Evolutionary conservation across 2,797 vertebrate genomes (phyloP).

Genomic region (Momotus momota): DNA sequence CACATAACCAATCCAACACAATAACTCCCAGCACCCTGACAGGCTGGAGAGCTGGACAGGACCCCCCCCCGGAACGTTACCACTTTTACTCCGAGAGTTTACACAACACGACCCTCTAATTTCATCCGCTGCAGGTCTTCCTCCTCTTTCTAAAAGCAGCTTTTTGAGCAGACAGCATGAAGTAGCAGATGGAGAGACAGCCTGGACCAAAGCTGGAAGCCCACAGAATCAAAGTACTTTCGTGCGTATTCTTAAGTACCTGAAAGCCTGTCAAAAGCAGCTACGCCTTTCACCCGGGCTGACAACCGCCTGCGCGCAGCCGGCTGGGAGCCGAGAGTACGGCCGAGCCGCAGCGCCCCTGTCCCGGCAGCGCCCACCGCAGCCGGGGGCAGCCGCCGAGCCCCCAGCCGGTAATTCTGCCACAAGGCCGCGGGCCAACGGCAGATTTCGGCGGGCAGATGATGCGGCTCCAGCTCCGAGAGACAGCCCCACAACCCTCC

Average conservation of each 20-base stretch:
- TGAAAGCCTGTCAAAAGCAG: accelerated
- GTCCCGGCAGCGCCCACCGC: background rate
- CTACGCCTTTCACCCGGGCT: background rate
- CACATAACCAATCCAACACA: accelerated
- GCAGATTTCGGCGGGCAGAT: background rate
- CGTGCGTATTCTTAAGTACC: accelerated
- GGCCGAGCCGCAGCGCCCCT: background rate
- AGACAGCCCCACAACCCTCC: background rate
- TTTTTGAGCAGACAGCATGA: background rate
- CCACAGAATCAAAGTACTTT: accelerated
- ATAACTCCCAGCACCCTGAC: accelerated
- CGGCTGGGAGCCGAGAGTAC: background rate
- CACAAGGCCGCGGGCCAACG: background rate
- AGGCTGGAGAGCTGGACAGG: background rate
- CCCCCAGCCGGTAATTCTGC: background rate
- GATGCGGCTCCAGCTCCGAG: background rate
- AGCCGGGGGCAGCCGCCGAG: background rate
- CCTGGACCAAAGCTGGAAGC: background rate
- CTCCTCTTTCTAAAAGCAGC: accelerated
- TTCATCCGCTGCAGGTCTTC: accelerated
- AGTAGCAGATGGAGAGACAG: accelerated
- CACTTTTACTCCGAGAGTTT: accelerated
- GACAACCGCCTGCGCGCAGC: background rate
- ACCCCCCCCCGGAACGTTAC: accelerated
- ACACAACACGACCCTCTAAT: accelerated